These are phyloP conservation scores for Microtus montanus DNA, from an alignment of 2,113 vertebrate genomes.

Conservation along the genomic window DNA sequence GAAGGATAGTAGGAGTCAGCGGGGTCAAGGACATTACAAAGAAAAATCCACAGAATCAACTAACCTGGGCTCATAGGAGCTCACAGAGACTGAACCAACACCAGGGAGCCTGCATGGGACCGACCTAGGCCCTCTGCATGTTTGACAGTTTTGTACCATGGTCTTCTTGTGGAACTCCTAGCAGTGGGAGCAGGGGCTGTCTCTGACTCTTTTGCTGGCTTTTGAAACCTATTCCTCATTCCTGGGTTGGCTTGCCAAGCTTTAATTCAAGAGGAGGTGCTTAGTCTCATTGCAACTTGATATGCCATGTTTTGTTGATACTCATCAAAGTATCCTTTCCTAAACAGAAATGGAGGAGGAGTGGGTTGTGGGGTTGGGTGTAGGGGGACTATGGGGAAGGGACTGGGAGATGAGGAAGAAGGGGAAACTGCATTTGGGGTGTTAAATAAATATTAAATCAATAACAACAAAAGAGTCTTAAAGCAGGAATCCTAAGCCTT, in stretches of 20 bases:
- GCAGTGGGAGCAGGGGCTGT: background rate
- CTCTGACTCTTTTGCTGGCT: background rate
- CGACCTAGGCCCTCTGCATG: no score
- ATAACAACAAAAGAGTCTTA: background rate
- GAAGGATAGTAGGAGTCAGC: background rate
- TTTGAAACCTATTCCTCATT: background rate
- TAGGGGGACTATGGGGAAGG: background rate
- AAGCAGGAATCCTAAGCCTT: background rate
- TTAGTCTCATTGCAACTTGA: background rate
- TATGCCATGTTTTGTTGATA: background rate
- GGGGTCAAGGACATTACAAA: background rate
- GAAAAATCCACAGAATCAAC: background rate
- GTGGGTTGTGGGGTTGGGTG: background rate
- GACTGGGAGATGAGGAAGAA: background rate
- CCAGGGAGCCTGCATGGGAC: background rate
- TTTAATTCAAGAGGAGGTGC: background rate
- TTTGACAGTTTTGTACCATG: background rate
- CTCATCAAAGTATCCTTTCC: background rate
- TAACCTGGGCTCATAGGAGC: background rate
- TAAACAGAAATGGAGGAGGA: background rate
- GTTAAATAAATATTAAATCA: background rate
- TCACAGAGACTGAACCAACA: background rate
- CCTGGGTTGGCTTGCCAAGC: background rate
- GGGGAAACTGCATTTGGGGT: background rate
- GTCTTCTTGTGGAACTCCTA: background rate